Evolutionary conservation across 2,113 vertebrate species (phyloP).

Genomic region (Leptodactylus fuscus): DNA sequence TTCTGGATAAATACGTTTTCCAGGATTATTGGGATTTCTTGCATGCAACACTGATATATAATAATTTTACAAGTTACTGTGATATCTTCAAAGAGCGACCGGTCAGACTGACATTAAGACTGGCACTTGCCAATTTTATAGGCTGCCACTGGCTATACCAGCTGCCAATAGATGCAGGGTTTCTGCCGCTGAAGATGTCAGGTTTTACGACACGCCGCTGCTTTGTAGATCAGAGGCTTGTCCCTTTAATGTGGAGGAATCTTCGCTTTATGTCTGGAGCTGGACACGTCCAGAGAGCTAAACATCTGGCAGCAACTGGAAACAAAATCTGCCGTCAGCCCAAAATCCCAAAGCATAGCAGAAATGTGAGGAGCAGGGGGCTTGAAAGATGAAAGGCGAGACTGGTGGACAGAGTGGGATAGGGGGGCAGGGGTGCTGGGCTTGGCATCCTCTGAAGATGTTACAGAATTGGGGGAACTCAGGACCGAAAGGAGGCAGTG

Average conservation of each 20-base stretch:
- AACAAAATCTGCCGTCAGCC: conserved; percentile 53
- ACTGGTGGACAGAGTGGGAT: conserved; percentile 12
- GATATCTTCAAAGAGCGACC: too few relatives aligned
- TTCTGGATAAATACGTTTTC: neutral
- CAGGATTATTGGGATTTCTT: neutral
- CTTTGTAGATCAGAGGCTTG: neutral
- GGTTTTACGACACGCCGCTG: too few relatives aligned
- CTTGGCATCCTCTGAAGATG: conserved; percentile 22
- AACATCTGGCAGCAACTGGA: conserved; percentile 59
- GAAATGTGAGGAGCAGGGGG: conserved; percentile 50
- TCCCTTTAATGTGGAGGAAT: conserved; percentile 47
- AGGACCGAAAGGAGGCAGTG: conserved; percentile 30
- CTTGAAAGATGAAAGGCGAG: conserved; percentile 53
- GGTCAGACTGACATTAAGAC: neutral
- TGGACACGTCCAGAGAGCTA: conserved; percentile 36
- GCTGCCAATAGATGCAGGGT: neutral
- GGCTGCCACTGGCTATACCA: neutral
- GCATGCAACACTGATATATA: neutral
- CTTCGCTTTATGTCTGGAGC: conserved; percentile 39
- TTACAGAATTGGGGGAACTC: conserved; percentile 34
- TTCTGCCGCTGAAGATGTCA: neutral
- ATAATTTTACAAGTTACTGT: too few relatives aligned
- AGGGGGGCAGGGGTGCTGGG: conserved; percentile 43
- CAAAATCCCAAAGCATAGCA: conserved; percentile 57
- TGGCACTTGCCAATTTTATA: neutral